These are phyloP conservation scores for Motacilla alba DNA, from an alignment of 2,113 vertebrate species.

Conservation along the genomic window DNA sequence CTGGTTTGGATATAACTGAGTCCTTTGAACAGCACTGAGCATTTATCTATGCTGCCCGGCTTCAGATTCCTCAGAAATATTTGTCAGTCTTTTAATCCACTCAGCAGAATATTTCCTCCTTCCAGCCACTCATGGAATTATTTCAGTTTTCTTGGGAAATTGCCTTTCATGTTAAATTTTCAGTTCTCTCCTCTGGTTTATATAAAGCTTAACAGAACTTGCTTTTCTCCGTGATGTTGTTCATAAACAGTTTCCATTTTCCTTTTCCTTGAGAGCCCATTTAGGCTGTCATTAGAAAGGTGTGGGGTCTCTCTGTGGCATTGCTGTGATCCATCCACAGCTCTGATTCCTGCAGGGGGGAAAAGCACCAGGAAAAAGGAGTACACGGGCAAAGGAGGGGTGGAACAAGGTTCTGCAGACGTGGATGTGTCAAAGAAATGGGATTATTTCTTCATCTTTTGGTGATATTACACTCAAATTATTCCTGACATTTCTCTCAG, in stretches of 20 bases:
- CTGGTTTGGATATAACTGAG: not conserved
- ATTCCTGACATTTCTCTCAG: not conserved
- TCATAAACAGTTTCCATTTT: not conserved
- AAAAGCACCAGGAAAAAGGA: not conserved
- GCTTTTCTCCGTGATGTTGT: not conserved
- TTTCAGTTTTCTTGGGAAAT: not conserved
- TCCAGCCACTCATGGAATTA: not conserved
- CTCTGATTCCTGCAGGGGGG: not conserved
- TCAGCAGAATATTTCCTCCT: not conserved
- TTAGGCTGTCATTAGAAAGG: rapidly evolving
- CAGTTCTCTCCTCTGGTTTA: not conserved
- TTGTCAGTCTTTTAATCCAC: not conserved
- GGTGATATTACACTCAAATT: not conserved
- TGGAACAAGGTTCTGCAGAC: rapidly evolving
- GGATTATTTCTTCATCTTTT: not conserved
- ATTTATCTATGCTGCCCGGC: not conserved
- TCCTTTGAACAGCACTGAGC: not conserved
- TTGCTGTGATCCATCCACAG: not conserved
- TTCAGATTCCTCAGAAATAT: not conserved
- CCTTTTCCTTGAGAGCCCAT: not conserved
- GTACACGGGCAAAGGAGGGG: rapidly evolving
- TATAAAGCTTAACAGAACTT: not conserved
- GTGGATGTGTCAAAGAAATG: not conserved
- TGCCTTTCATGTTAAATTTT: not conserved
- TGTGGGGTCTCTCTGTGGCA: not conserved